Percentiles rank a stretch among this genome's conserved stretches.
Conservation (phyloP, 2,797 vertebrate genomes). For the Columba guinea region DNA sequence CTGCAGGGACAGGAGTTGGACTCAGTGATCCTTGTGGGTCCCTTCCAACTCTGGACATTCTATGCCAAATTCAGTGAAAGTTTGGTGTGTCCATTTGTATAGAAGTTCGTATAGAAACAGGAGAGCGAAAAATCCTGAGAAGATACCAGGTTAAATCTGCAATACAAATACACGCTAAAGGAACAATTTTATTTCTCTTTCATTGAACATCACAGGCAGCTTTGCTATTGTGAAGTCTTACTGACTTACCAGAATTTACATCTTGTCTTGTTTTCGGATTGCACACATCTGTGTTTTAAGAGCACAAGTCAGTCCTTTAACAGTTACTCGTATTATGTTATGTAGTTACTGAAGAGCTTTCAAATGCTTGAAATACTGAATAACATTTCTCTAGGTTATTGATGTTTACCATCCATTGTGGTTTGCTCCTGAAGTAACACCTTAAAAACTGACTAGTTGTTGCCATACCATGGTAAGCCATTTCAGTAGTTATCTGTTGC, state of each 20-base stretch:
- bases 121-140: background rate
- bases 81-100: background rate
- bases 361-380: background rate
- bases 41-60: too few relatives aligned
- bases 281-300: background rate
- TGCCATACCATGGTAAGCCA: slow-evolving; percentile 22
- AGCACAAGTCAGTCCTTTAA: background rate
- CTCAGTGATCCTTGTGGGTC: too few relatives aligned
- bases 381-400: background rate
- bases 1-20: too few relatives aligned
- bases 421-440: slow-evolving; percentile 37
- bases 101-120: background rate
- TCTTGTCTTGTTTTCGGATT: background rate
- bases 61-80: background rate
- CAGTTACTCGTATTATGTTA: background rate
- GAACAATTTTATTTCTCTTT: background rate
- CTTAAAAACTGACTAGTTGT: slow-evolving; percentile 53
- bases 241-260: background rate
- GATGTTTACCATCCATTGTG: background rate
- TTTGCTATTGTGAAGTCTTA: background rate
- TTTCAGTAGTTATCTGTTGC: slow-evolving; percentile 3
- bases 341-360: background rate
- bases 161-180: background rate
- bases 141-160: background rate
- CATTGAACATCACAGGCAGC: background rate